phyloP scores from a whole-genome alignment of 2,113 vertebrate genomes.

The Callocephalon fimbriatum region DNA sequence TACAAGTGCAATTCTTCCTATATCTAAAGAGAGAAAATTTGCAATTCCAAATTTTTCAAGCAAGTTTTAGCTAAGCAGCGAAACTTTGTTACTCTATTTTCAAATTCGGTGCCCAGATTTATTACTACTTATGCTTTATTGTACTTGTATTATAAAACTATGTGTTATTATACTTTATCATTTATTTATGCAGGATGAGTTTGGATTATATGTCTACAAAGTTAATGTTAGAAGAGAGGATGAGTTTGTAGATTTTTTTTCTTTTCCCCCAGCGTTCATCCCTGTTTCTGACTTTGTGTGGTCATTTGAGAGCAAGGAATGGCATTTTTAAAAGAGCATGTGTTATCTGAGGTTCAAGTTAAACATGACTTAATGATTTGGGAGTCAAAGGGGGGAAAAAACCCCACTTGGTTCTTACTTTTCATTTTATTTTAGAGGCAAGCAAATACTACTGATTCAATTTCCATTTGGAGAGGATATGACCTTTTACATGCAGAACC shows the following conservation, averaged over 20 bases:
- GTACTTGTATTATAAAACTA: neutral
- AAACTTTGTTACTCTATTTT: neutral
- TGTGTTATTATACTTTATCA: neutral
- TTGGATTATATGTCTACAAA: neutral
- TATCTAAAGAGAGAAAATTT: neutral
- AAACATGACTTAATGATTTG: neutral
- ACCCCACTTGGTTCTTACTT: rapidly evolving
- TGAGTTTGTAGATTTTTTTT: rapidly evolving
- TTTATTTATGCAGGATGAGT: neutral
- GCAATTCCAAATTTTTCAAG: neutral
- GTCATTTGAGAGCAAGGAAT: neutral
- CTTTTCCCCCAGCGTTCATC: rapidly evolving
- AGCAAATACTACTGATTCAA: neutral
- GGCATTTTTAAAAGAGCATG: neutral
- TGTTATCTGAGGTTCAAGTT: neutral
- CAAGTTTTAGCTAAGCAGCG: neutral
- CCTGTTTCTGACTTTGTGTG: neutral
- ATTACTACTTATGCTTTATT: neutral
- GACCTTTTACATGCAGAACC: neutral
- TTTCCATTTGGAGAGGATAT: neutral
- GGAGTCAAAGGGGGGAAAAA: neutral
- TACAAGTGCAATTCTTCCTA: neutral
- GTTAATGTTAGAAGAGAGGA: neutral
- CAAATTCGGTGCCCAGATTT: neutral
- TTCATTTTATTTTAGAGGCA: neutral